These are phyloP conservation scores for Cyclura pinguis DNA, from an alignment of 2,797 vertebrate species.

Conservation along the genomic window DNA sequence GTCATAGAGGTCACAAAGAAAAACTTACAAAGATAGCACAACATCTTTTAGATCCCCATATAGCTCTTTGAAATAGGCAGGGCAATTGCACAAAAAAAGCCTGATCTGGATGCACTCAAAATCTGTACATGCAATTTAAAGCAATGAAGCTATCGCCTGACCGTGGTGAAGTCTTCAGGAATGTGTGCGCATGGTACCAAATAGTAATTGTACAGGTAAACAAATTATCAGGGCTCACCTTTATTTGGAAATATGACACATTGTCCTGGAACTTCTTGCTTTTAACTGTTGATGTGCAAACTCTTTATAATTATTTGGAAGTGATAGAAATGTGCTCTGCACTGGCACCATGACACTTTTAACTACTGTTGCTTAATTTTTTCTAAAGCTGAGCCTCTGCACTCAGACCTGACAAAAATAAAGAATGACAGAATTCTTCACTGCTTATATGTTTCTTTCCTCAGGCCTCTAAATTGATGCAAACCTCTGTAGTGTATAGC, in stretches of 20 bases:
- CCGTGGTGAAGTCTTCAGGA: neutral
- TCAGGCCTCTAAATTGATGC: constrained; percentile 39
- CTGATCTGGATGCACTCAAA: neutral
- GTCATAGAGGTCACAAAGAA: neutral
- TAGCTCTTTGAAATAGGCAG: neutral
- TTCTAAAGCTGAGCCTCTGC: neutral
- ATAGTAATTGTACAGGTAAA: neutral
- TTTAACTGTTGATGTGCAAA: neutral
- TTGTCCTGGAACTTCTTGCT: neutral
- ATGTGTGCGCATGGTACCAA: neutral
- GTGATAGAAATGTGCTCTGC: neutral
- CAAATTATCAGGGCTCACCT: neutral
- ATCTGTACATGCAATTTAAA: neutral
- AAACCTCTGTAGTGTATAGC: constrained; percentile 37
- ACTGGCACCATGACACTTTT: neutral
- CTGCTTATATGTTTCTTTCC: constrained; percentile 1
- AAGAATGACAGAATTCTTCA: constrained; percentile 41
- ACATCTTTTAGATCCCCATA: neutral
- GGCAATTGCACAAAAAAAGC: neutral
- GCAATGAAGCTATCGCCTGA: too few relatives aligned
- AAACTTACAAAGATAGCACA: neutral
- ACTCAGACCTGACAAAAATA: constrained; percentile 42
- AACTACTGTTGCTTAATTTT: neutral
- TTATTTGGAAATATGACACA: neutral
- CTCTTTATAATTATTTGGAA: neutral